Conservation (phyloP, 2,888 invertebrate genomes). For the Phortica magna region DNA sequence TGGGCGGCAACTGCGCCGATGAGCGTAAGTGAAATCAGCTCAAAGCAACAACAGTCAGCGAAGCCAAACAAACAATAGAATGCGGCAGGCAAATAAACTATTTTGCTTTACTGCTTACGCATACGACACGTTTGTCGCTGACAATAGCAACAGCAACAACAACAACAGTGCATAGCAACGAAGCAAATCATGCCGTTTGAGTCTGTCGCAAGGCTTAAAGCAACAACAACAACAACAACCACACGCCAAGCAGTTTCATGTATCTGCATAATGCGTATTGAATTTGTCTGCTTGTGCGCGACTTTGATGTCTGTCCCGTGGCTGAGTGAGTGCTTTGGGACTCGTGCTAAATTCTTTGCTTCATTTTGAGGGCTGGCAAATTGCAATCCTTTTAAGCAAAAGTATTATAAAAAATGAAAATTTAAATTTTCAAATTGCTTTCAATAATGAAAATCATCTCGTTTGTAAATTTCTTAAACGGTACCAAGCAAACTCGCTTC, state of each 20-base stretch:
- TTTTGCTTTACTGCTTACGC: background rate
- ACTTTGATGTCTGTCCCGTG: background rate
- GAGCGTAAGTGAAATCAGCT: no score
- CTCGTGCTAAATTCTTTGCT: background rate
- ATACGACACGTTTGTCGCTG: background rate
- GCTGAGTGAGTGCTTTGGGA: background rate
- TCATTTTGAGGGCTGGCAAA: no score
- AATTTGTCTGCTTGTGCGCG: background rate
- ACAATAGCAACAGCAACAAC: background rate
- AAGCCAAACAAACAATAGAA: background rate
- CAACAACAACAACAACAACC: background rate
- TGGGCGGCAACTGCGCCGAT: no score
- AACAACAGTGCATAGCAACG: background rate
- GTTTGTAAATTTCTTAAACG: no score
- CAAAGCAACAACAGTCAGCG: no score
- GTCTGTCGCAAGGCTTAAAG: background rate
- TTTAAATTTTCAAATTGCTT: no score
- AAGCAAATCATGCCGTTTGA: background rate
- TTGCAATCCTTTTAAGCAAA: no score
- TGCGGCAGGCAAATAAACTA: background rate
- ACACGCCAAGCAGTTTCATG: conserved; percentile 23
- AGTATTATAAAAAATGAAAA: no score
- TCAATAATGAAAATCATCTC: no score
- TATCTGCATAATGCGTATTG: conserved; percentile 34
- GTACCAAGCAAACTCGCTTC: no score